Evolutionary conservation across 2,888 invertebrate species (phyloP), one percentile per base, ranked within the genome.

Genomic region (Minunthozetes semirufus): DNA sequence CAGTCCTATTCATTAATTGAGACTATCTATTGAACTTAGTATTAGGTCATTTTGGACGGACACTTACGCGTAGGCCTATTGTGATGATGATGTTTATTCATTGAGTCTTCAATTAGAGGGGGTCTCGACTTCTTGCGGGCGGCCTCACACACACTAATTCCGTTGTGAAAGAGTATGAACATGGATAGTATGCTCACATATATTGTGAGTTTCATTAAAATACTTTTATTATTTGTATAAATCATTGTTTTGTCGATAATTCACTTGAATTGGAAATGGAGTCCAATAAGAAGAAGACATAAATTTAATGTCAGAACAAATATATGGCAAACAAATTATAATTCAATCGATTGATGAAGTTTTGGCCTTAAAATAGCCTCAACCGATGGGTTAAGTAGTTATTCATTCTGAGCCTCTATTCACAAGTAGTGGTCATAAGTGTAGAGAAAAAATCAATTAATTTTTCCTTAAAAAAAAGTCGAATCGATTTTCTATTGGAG

Each of bases 161-260:
- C 17, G 25, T 42, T 4, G 46, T 13, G 2, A 13, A 38, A 9
- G 3, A 1, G 9, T 1, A 48, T 15, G 17, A 66, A 38, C 38
- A 66, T 66, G 13, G 70, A n/a, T n/a, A n/a, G n/a, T n/a, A n/a
- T n/a, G n/a, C n/a, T 70, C 27, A 70, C 42, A 17, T 42, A 46
- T 15, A 68, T 22, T n/a, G 22, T 46, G n/a, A 68, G 13, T 68
- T 42, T 63, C 8, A 8, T 33, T 38, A 66, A 66, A 38, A 70
- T 25, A 42, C 48, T 70, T 46, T 68, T 42, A 11, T n/a, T 56
- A 56, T 17, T 56, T 22, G 8, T 5, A 56, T 13, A 59, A 8
- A 15, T 29, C 59, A 59, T 59, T 59, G 1, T 11, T 27, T 27
- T 29, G 25, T 3, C 13, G 17, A 4, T 8, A 48, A 48, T 8